Conservation (phyloP, 2,797 vertebrate genomes). For the Eulemur mongoz region DNA sequence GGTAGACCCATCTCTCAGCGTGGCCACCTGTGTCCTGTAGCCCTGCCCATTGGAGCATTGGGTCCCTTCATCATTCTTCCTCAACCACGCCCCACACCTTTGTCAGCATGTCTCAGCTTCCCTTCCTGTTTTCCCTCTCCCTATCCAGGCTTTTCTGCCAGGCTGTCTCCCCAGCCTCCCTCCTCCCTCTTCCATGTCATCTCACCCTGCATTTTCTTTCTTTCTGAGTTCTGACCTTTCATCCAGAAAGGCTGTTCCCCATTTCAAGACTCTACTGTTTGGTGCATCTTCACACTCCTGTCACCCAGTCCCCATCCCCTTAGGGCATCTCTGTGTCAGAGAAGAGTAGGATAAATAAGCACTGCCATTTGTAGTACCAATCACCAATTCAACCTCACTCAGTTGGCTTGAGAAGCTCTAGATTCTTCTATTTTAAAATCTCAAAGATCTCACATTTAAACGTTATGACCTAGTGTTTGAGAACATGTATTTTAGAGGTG, state of each 20-base stretch:
- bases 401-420: neutral
- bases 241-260: neutral
- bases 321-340: neutral
- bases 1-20: fast-evolving
- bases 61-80: neutral
- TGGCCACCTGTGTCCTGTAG: neutral
- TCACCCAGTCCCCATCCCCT: neutral
- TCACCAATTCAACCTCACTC: neutral
- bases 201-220: neutral
- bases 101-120: neutral
- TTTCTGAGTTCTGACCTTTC: neutral
- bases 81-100: neutral
- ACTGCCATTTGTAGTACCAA: neutral
- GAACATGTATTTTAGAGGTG: constrained; percentile 2
- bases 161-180: neutral
- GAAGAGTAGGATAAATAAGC: neutral
- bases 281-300: neutral
- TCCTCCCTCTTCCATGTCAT: neutral
- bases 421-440: neutral
- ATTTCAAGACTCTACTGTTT: neutral
- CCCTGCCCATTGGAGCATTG: neutral
- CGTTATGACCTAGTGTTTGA: neutral
- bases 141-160: neutral
- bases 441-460: neutral
- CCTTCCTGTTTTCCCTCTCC: neutral